Percentiles rank a stretch among this genome's conserved stretches.
These are phyloP conservation scores for Halocynthia roretzi DNA, from an alignment of 23 tunicate genomes.

Conservation along the genomic window DNA sequence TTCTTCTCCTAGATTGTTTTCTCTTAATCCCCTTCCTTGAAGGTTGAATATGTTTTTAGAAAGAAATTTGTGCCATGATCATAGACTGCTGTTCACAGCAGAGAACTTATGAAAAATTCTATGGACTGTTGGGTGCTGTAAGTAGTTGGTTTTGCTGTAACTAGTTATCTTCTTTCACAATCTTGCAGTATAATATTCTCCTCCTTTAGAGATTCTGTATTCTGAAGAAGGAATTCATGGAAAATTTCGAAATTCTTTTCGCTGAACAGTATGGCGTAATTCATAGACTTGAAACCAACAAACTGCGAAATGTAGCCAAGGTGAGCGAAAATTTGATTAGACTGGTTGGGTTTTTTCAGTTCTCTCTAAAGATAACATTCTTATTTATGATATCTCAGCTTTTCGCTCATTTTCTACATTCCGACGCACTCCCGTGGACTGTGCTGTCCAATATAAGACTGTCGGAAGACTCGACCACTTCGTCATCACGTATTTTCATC, in stretches of 20 bases:
- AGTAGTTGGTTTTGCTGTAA: conserved; percentile 12
- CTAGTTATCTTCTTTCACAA: neutral
- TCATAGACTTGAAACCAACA: conserved; percentile 88
- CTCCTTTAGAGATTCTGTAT: conserved; percentile 68
- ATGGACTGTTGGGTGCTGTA: conserved; percentile 79
- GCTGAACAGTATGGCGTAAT: conserved; percentile 80
- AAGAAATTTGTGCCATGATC: conserved; percentile 89
- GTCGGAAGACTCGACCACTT: conserved; percentile 83
- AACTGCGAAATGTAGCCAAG: conserved; percentile 89
- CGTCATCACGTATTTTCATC: conserved; percentile 81
- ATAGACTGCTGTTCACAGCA: conserved; percentile 90
- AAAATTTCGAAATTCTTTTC: conserved; percentile 70
- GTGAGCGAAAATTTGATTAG: conserved; percentile 8
- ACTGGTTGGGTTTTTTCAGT: neutral
- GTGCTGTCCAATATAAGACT: conserved; percentile 60
- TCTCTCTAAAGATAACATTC: neutral
- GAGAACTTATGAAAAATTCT: conserved; percentile 95
- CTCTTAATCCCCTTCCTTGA: neutral
- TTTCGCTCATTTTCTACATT: conserved; percentile 85
- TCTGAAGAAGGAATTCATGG: conserved; percentile 86
- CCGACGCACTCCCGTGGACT: conserved; percentile 89
- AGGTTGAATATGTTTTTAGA: conserved; percentile 21
- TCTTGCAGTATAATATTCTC: conserved; percentile 1
- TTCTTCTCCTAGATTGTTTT: neutral
- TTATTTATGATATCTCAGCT: conserved; percentile 34